Evolutionary conservation across 2,797 vertebrate species (phyloP).

Genomic region (Amblyraja radiata): DNA sequence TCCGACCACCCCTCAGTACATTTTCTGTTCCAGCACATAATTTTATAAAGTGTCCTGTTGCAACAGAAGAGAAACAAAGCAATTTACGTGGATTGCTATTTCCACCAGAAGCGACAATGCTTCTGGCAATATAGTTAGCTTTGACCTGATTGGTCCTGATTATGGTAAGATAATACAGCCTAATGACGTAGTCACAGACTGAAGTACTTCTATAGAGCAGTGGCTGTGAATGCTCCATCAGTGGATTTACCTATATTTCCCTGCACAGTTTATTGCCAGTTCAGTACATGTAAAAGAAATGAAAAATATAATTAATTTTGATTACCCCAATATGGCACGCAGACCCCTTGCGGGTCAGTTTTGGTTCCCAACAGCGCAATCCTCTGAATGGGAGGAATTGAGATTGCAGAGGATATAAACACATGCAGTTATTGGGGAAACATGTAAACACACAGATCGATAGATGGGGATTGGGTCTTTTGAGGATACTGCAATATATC

Average conservation of each 20-base stretch:
- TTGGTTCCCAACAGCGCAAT: too few species aligned
- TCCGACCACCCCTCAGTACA: not conserved
- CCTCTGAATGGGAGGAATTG: too few species aligned
- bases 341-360: too few species aligned
- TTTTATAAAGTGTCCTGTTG: not conserved
- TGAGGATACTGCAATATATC: not conserved
- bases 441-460: too few species aligned
- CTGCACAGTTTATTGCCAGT: not conserved
- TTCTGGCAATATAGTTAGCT: not conserved
- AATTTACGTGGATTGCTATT: not conserved
- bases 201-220: not conserved
- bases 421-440: too few species aligned
- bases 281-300: not conserved
- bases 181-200: not conserved
- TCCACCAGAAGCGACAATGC: not conserved
- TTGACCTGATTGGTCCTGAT: conserved; percentile 9
- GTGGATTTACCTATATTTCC: not conserved
- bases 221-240: not conserved
- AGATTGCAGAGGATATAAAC: too few species aligned
- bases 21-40: not conserved
- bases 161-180: conserved; percentile 12
- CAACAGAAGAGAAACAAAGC: not conserved
- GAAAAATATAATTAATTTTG: too few species aligned
- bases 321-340: too few species aligned
- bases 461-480: too few species aligned